Evolutionary conservation across 2,888 invertebrate genomes (phyloP), one percentile per base, ranked within the genome.

Genomic region (Hydrotaea diabolus): DNA sequence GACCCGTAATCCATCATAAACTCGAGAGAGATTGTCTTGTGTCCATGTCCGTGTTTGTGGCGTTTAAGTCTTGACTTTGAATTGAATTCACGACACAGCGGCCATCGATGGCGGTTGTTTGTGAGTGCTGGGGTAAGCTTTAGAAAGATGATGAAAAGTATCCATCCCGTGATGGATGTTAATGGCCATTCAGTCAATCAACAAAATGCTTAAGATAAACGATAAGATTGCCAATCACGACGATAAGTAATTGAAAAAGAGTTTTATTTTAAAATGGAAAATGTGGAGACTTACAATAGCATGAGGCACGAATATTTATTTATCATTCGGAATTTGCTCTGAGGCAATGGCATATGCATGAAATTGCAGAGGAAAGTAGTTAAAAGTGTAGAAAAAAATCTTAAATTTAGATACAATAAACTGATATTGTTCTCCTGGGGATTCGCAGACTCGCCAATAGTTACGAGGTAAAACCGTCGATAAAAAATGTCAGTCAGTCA

Each of bases 101-200:
- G n/a, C 17, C n/a, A n/a, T 17, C 1, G 46, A 19, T 4, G 15
- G 21, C 17, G 64, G 36, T 13, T 26, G 36, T n/a, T 62, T 69
- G n/a, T n/a, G 69, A 23, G 7, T 39, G 39, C 39, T 39, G 39
- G 39, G 9, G 4, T 39, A 66, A 66, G 39, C 69, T 66, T 66
- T 19, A 0, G 23, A 69, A 69, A 43, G 69, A 69, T 69, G 43
- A 69, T 69, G 69, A 46, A 66, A 17, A 69, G 43, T 21, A 46
- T 11, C 43, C 21, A 17, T n/a, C n/a, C 69, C 21, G 39, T 69
- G 69, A 69, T 69, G 69, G 76, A 80, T 80, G 80, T 83, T 80
- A 80, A 77, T 74, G 80, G 79, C 62, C 83, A 83, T 80, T 83
- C 77, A 80, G 80, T 77, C 80, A 71, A 80, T 83, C 77, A 83